Evolutionary conservation across 2,113 vertebrate species (phyloP).

Genomic region (Lophius piscatorius): DNA sequence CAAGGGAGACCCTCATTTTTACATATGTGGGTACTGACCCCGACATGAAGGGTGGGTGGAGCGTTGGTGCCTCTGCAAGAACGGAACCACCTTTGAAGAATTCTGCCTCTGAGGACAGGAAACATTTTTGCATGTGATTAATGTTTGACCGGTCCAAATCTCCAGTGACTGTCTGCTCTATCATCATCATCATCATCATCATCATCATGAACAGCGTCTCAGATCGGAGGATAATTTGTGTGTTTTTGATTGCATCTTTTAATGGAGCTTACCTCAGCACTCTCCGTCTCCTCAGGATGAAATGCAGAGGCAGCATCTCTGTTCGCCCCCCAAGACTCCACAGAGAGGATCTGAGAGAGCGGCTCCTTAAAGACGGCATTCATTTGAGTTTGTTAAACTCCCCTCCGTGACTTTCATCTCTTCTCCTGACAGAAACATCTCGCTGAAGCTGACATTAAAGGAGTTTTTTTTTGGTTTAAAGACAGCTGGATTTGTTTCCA

Average conservation of each 20-base stretch:
- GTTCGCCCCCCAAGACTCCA: constrained; percentile 22
- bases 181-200: too few relatives aligned
- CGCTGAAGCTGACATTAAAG: constrained; percentile 43
- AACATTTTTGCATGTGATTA: too few relatives aligned
- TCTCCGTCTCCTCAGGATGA: constrained; percentile 5
- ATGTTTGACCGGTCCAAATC: too few relatives aligned
- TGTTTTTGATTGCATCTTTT: constrained; percentile 8
- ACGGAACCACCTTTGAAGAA: too few relatives aligned
- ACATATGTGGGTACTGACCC: too few relatives aligned
- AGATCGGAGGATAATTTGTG: constrained; percentile 1
- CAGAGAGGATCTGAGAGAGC: constrained; percentile 37
- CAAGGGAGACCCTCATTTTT: too few relatives aligned
- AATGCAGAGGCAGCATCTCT: constrained; percentile 21
- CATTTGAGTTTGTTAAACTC: constrained; percentile 57
- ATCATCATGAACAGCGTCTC: too few relatives aligned
- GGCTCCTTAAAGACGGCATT: constrained; percentile 39
- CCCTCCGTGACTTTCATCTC: constrained; percentile 45
- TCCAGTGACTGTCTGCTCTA: too few relatives aligned
- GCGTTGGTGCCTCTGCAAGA: too few relatives aligned
- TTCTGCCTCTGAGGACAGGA: too few relatives aligned
- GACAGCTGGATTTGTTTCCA: constrained; percentile 28
- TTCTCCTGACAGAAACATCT: constrained; percentile 30
- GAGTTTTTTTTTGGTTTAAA: constrained; percentile 48
- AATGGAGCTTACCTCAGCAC: not conserved
- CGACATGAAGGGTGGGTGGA: too few relatives aligned